phyloP scores from a whole-genome alignment of 2,888 invertebrate species.

The Frankliniella intonsa region DNA sequence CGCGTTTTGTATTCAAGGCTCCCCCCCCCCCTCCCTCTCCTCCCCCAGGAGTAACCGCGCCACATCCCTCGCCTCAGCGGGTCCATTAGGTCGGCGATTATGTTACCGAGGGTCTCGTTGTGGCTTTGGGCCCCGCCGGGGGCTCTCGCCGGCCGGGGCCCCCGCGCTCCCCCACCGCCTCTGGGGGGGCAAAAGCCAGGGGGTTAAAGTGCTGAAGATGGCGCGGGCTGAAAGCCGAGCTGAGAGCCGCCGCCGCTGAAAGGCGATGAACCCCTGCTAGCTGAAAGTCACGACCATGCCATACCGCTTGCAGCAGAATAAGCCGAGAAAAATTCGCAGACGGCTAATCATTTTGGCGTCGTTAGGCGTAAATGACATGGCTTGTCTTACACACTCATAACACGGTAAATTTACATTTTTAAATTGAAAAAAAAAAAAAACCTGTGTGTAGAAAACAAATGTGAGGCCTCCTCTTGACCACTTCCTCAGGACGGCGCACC shows the following conservation, averaged over 20 bases:
- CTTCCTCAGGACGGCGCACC: too few species aligned
- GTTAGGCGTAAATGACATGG: too few species aligned
- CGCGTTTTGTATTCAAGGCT: background rate
- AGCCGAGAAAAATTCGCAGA: background rate
- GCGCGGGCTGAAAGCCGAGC: background rate
- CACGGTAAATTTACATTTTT: too few species aligned
- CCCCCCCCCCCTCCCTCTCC: background rate
- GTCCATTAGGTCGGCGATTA: background rate
- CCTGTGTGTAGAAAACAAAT: too few species aligned
- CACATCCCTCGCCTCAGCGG: conserved; percentile 2
- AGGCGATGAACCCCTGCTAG: background rate
- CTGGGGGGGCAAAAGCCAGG: background rate
- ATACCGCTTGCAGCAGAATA: background rate
- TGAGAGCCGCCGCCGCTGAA: background rate
- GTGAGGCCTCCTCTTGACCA: too few species aligned
- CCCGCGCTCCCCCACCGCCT: background rate
- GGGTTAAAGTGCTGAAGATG: too few species aligned
- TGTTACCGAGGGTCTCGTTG: conserved; percentile 13
- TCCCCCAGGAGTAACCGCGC: background rate
- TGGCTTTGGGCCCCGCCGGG: background rate
- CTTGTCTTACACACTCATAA: too few species aligned
- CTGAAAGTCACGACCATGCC: background rate
- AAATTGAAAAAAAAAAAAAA: too few species aligned
- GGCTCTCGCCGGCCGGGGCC: background rate
- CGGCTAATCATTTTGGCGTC: too few species aligned